Percentiles rank a stretch among this genome's conserved stretches.
These are phyloP conservation scores for Ctenopoma kingsleyae DNA, from an alignment of 2,797 vertebrate species.

Conservation along the genomic window DNA sequence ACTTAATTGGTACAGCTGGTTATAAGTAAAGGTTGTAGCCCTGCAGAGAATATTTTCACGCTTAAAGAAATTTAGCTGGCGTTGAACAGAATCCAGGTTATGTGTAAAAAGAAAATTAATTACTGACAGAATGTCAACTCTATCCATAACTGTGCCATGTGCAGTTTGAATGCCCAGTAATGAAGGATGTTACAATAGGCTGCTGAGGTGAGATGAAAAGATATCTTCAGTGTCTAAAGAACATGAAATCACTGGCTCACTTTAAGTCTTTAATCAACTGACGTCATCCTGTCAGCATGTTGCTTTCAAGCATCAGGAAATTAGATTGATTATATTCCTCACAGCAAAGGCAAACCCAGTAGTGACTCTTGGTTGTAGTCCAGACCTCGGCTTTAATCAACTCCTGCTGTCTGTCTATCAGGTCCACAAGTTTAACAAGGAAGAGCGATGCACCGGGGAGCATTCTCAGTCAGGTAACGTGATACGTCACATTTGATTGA, in stretches of 20 bases:
- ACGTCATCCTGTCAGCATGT: conserved; percentile 6
- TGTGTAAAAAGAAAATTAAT: not conserved
- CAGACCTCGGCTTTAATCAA: conserved; percentile 10
- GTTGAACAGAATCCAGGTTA: not conserved
- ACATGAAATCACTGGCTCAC: not conserved
- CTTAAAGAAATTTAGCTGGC: not conserved
- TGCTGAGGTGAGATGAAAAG: not conserved
- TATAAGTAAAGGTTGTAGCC: too few species aligned
- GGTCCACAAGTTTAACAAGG: conserved; percentile 88
- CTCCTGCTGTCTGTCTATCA: conserved; percentile 66
- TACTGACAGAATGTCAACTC: not conserved
- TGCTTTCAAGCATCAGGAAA: conserved; percentile 35
- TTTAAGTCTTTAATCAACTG: conserved; percentile 11
- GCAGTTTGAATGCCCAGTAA: not conserved
- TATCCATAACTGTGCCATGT: not conserved
- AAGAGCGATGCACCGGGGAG: conserved; percentile 87
- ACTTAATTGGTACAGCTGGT: too few species aligned
- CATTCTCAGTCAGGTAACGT: conserved; percentile 89
- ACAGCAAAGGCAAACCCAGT: not conserved
- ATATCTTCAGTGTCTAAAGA: not conserved
- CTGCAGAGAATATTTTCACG: too few species aligned
- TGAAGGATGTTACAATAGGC: not conserved
- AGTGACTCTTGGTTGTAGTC: not conserved
- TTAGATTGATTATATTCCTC: conserved; percentile 14
- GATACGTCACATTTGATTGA: not conserved